Evolutionary conservation across 2,888 invertebrate genomes (phyloP), one percentile per base, ranked within the genome.

Genomic region (Shargacucullia verbasci): DNA sequence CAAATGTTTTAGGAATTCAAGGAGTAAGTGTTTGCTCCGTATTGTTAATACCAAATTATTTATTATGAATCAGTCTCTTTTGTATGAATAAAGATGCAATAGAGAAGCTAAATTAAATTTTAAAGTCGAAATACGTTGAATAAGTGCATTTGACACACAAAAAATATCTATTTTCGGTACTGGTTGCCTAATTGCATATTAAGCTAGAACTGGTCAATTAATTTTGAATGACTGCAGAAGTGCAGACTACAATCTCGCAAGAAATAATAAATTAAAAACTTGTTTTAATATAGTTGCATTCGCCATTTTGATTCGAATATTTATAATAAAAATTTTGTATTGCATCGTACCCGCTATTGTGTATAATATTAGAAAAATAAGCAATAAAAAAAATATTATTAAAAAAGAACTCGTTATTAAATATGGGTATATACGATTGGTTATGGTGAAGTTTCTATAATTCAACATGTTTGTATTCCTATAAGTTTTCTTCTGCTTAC

Each of bases 301-400:
- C 41, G 50, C 59, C 37, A 66, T 45, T 49, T 66, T 45, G 25
- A 35, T 64, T 10, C 38, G 48, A 40, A 58, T 35, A 44, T 65
- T 45, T 49, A 49, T 49, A 3, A 20, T 20, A 20, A 3, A 20
- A 20, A n/a, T n/a, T n/a, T n/a, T n/a, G n/a, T n/a, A n/a, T n/a
- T n/a, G n/a, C n/a, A n/a, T n/a, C n/a, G n/a, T n/a, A n/a, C n/a
- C n/a, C n/a, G n/a, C n/a, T n/a, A n/a, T n/a, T n/a, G n/a, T n/a
- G n/a, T n/a, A n/a, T n/a, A n/a, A n/a, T n/a, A n/a, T n/a, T n/a
- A n/a, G n/a, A n/a, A n/a, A n/a, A n/a, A n/a, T n/a, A n/a, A n/a
- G n/a, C n/a, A n/a, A n/a, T n/a, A n/a, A n/a, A n/a, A n/a, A n/a
- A n/a, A n/a, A n/a, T n/a, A n/a, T n/a, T n/a, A n/a, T n/a, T n/a